A percentile compares a stretch with the other conserved stretches of the same genome.
Evolutionary conservation across 2,113 vertebrate genomes (phyloP).

Genomic region (Ptyas mucosa): DNA sequence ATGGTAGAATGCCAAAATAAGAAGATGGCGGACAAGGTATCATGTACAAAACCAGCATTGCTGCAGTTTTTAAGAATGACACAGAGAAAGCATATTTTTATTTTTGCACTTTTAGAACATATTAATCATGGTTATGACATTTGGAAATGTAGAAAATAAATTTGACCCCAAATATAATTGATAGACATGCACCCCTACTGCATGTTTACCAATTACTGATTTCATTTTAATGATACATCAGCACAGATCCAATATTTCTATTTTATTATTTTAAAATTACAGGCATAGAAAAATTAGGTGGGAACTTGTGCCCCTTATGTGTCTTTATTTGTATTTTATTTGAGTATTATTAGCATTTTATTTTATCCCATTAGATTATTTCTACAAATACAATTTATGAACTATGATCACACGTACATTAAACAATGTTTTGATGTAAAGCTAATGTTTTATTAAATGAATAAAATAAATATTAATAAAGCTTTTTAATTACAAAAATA

Average conservation of each 20-base stretch:
- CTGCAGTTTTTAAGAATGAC: conserved; percentile 36
- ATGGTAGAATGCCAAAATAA: conserved; percentile 25
- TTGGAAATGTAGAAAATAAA: background rate
- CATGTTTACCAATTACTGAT: background rate
- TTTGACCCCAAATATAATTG: background rate
- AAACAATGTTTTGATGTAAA: background rate
- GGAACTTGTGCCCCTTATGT: background rate
- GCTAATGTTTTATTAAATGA: background rate
- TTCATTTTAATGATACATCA: background rate
- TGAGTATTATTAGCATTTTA: background rate
- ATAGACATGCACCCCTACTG: background rate
- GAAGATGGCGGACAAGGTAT: conserved; percentile 4
- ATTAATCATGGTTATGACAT: background rate
- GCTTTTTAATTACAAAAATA: background rate
- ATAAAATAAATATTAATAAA: background rate
- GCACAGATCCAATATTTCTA: background rate
- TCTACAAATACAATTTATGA: background rate
- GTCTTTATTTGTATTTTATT: background rate
- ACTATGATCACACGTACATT: background rate
- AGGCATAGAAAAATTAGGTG: background rate
- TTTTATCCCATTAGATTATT: background rate
- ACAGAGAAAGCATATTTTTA: background rate
- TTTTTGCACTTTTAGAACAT: background rate
- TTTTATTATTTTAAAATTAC: background rate
- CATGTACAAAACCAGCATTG: conserved; percentile 21